Base-by-base conservation (phyloP, 2,888 invertebrate genomes). In the Dynastes maya region DNA sequence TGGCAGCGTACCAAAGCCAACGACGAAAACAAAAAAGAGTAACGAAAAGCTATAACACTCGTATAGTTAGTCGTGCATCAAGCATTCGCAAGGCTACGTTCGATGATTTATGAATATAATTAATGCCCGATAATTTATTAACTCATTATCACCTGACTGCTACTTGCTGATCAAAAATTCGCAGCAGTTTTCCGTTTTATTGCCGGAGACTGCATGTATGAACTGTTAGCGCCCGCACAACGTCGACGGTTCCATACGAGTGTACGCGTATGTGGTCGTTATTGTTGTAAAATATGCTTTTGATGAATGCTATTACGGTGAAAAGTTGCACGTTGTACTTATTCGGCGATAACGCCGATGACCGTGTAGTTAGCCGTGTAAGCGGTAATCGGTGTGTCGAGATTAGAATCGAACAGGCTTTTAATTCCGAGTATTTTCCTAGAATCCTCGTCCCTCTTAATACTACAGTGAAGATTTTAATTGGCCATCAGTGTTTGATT, bases 21-120 rank as follows among this genome's bases (percentile, higher is more conserved):
- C 55, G 27, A 13, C 55, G 29, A 27, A 72, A 72, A 40, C 8
- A 55, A 32, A 58, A 72, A 63, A 5, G 27, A 49, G 6, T 11
- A 40, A 32, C 32, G 63, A 63, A 61, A 77, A 37, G 49, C 37
- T 16, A n/a, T 3, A 55, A 55, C 55, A 55, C 55, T 16, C 16
- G 16, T 16, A 8, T n/a, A 55, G n/a, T 13, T 53, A 53, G 53
- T 13, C 53, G 11, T 53, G 13, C 53, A 16, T 16, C n/a, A 13
- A 55, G n/a, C 37, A 37, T 55, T 37, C 71, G 11, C 49, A 32
- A 77, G 63, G 61, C 71, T 40, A 40, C 58, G 40, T 29, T 32
- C 55, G 29, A 71, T 77, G 71, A 77, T 77, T 77, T 71, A 77
- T 71, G 71, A 27, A 70, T 51, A 61, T 77, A 71, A 77, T 77